Percentiles rank a stretch among this genome's conserved stretches.
phyloP scores from a whole-genome alignment of 1,140 invertebrate genomes.

The Argopecten irradians region DNA sequence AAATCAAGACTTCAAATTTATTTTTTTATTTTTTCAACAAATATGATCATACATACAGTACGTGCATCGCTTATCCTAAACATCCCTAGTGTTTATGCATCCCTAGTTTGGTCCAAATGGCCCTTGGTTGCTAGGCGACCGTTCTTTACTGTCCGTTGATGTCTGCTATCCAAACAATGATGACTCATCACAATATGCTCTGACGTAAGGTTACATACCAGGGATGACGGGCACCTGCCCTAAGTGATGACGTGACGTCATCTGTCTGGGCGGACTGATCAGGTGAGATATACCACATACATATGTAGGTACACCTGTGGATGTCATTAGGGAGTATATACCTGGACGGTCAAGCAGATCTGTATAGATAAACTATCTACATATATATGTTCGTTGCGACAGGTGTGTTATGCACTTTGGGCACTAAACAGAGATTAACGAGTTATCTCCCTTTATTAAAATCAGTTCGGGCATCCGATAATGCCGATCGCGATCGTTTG shows the following conservation, averaged over 20 bases:
- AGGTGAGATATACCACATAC: background rate
- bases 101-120: too few relatives aligned
- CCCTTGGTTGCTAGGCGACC: background rate
- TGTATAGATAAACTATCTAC: background rate
- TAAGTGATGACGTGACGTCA: constrained; percentile 6
- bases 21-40: too few relatives aligned
- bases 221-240: background rate
- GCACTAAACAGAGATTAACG: background rate
- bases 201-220: background rate
- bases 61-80: too few relatives aligned
- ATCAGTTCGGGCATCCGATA: too few relatives aligned
- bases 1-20: too few relatives aligned
- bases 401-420: background rate
- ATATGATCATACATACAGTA: too few relatives aligned
- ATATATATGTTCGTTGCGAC: background rate
- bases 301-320: background rate
- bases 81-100: too few relatives aligned
- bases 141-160: background rate
- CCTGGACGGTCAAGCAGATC: background rate
- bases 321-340: background rate
- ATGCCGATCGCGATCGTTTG: too few relatives aligned
- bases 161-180: background rate
- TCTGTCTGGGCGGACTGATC: background rate
- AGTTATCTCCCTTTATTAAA: background rate
- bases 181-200: background rate